Base-by-base conservation (phyloP, 2,888 invertebrate species). In the Lasioglossum pauxillum region DNA sequence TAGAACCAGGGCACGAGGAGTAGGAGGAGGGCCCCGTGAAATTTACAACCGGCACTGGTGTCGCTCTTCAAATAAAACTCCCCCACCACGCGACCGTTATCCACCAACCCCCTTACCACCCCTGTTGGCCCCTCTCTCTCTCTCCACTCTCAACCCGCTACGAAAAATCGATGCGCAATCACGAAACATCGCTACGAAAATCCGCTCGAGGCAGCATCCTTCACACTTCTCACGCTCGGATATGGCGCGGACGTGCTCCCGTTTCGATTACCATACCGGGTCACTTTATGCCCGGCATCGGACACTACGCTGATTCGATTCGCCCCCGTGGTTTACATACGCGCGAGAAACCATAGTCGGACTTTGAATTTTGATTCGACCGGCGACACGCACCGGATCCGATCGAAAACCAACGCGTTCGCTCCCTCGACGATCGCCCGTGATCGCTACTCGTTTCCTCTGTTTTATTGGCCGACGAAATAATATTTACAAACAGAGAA, bases 151-250 rank as follows among this genome's bases (percentile, higher is more conserved):
- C 35, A 35, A 23, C 19, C 35, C 67, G 35, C 35, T 67, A 38
- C 72, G 83, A 87, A 89, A 89, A 89, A 89, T 89, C 89, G 83
- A 86, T 89, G 83, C 80, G 86, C 84, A 82, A 86, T 87, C 86
- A 83, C 76, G 78, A 78, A 73, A 72, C 83, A 38, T 23, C 44
- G 57, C 67, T 60, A 46, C 72, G 69, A 53, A 82, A 77, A 80
- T 85, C 75, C 77, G 31, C 76, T 27, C 64, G 57, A 35, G 46
- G 38, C 78, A 53, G 16, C 41, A 41, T 69, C 53, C 73, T 67
- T 41, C 53, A 31, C 76, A n/a, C 31, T 69, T 49, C 35, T 77
- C 67, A 44, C 27, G 41, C 76, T 67, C 12, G 60, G 60, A 38
- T 60, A 75, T 53, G 53, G 38, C 74, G 38, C 74, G 74, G 53